Conservation (phyloP, 1,140 invertebrate species). For the Lordiphosa clarofinis region DNA sequence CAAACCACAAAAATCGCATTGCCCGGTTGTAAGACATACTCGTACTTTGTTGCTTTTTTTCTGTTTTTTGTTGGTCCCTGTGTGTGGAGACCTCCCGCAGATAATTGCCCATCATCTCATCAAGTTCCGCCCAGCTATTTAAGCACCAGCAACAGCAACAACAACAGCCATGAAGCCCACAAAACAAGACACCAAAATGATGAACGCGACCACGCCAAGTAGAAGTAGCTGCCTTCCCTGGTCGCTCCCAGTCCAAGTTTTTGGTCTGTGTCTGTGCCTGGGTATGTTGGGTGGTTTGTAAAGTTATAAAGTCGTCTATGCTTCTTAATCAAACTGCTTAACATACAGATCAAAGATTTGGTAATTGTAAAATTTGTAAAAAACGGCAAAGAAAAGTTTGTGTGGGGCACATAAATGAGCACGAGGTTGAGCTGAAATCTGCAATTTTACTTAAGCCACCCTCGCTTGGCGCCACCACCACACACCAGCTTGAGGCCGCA, state of each 20-base stretch:
- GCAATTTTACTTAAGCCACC: too few relatives aligned
- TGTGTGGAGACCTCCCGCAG: constrained; percentile 69
- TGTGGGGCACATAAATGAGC: too few relatives aligned
- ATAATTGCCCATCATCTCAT: constrained; percentile 79
- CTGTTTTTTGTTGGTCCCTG: constrained; percentile 37
- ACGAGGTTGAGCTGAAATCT: too few relatives aligned
- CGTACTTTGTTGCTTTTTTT: constrained; percentile 35
- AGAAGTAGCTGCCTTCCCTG: constrained; percentile 53
- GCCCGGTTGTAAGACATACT: constrained; percentile 67
- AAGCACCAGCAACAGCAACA: constrained; percentile 51
- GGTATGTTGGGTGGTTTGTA: background rate
- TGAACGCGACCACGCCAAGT: constrained; percentile 75
- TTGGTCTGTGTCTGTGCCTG: constrained; percentile 1
- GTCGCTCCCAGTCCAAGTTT: constrained; percentile 20
- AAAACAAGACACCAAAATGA: constrained; percentile 77
- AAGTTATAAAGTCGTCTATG: too few relatives aligned
- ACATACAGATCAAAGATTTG: too few relatives aligned
- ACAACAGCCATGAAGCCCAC: constrained; percentile 65
- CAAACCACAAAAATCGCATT: constrained; percentile 56
- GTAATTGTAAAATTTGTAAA: too few relatives aligned
- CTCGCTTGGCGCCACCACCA: constrained; percentile 30
- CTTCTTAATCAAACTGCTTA: too few relatives aligned
- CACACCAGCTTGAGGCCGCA: constrained; percentile 31
- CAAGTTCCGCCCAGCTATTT: constrained; percentile 78
- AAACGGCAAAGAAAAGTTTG: too few relatives aligned